Conservation (phyloP, 2,113 vertebrate species). For the Taxidea taxus region DNA sequence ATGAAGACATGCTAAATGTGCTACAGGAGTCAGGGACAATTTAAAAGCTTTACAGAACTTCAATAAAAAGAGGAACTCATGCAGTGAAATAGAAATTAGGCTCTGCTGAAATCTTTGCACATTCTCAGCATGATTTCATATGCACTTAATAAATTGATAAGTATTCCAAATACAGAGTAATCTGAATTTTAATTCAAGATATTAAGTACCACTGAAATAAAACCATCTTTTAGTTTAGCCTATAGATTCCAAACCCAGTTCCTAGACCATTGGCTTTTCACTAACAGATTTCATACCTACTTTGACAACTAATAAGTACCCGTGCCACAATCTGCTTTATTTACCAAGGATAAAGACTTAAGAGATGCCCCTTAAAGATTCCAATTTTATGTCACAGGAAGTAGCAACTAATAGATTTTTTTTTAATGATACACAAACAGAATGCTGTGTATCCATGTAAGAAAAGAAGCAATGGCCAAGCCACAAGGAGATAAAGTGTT, state of each 20-base stretch:
- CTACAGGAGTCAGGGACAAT: neutral
- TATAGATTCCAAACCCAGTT: neutral
- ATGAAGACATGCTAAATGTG: constrained; percentile 1
- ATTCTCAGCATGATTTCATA: constrained; percentile 25
- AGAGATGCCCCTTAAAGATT: neutral
- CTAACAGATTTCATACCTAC: neutral
- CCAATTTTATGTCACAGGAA: neutral
- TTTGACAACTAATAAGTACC: neutral
- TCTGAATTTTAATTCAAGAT: constrained; percentile 11
- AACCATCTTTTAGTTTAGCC: neutral
- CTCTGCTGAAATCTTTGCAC: constrained; percentile 17
- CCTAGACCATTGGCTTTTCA: neutral
- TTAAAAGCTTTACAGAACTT: neutral
- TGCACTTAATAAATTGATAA: constrained; percentile 3
- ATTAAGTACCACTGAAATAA: constrained; percentile 24
- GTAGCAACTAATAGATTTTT: neutral
- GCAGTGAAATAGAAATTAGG: constrained; percentile 16
- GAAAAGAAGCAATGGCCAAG: neutral
- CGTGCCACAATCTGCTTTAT: neutral
- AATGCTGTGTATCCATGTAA: neutral
- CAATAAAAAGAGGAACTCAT: constrained; percentile 28
- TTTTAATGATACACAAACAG: neutral
- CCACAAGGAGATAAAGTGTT: neutral
- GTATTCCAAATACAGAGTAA: constrained; percentile 27
- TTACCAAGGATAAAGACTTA: neutral